phyloP scores from a whole-genome alignment of 2,888 invertebrate species.

The Keiferia lycopersicella region DNA sequence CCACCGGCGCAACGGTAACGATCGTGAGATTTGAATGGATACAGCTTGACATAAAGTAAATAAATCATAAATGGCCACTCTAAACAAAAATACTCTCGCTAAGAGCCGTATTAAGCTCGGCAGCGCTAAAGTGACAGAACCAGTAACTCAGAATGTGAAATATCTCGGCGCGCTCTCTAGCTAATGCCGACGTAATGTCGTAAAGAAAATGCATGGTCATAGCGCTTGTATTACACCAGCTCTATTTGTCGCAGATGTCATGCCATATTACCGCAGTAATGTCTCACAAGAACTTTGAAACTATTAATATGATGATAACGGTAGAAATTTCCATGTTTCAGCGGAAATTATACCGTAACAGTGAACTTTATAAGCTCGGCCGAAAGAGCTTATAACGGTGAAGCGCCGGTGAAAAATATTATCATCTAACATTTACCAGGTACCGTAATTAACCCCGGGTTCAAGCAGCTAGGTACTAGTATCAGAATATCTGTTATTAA shows the following conservation, averaged over 20 bases:
- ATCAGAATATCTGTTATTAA: constrained; percentile 41
- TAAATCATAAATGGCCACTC: constrained; percentile 39
- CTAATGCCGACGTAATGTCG: constrained; percentile 29
- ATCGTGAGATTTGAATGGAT: constrained; percentile 54
- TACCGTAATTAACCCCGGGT: constrained; percentile 52
- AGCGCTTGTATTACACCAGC: constrained; percentile 27
- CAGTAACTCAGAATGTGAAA: constrained; percentile 24
- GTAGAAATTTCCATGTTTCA: constrained; percentile 19
- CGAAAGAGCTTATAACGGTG: constrained; percentile 22
- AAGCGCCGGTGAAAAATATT: constrained; percentile 20
- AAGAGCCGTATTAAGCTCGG: constrained; percentile 21
- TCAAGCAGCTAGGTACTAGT: constrained; percentile 39
- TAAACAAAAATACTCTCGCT: constrained; percentile 28
- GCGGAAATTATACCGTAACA: constrained; percentile 9
- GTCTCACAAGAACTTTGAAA: constrained; percentile 11
- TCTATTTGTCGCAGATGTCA: constrained; percentile 27
- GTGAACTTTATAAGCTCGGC: constrained; percentile 18
- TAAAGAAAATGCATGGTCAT: constrained; percentile 36
- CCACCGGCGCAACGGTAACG: constrained; percentile 57
- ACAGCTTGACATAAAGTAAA: constrained; percentile 50
- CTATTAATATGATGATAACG: constrained; percentile 24
- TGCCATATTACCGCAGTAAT: constrained; percentile 21
- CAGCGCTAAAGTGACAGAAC: constrained; percentile 21
- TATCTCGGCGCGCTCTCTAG: constrained; percentile 19
- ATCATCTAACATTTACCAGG: constrained; percentile 33